A percentile compares a stretch with the other conserved stretches of the same genome.
phyloP scores from a whole-genome alignment of 1,140 invertebrate genomes.

The Drosophila bipectinata region DNA sequence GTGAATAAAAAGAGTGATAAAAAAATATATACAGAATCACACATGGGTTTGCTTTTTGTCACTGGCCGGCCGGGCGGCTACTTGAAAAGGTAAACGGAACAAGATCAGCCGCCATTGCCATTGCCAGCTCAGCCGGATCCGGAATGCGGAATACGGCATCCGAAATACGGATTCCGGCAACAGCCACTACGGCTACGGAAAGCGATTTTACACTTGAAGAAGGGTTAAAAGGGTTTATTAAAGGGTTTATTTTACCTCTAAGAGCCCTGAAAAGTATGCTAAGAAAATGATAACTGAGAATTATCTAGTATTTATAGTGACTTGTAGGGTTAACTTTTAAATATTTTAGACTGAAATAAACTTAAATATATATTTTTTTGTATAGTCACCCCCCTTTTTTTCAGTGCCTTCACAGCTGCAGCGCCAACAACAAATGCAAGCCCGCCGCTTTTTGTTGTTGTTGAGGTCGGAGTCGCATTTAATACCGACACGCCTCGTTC shows the following conservation, averaged over 20 bases:
- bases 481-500: slow-evolving; percentile 61
- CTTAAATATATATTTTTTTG: background rate
- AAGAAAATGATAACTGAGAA: too few relatives aligned
- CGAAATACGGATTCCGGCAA: slow-evolving; percentile 12
- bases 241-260: too few relatives aligned
- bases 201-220: background rate
- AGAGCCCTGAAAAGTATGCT: too few relatives aligned
- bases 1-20: background rate
- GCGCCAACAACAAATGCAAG: background rate
- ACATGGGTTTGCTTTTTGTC: slow-evolving; percentile 9
- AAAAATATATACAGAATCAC: slow-evolving; percentile 21
- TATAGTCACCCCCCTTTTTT: background rate
- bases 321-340: too few relatives aligned
- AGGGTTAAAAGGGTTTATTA: too few relatives aligned
- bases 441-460: slow-evolving; percentile 31
- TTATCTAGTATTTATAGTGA: too few relatives aligned
- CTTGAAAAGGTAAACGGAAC: slow-evolving; percentile 48
- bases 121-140: slow-evolving; percentile 31
- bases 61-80: slow-evolving; percentile 11
- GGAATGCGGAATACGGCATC: slow-evolving; percentile 15
- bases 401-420: slow-evolving; percentile 1
- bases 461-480: slow-evolving; percentile 61
- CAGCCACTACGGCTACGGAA: background rate
- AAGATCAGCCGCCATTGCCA: slow-evolving; percentile 63
- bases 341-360: background rate